Base-by-base conservation (phyloP, 2,888 invertebrate species). In the Danaus chrysippus region DNA sequence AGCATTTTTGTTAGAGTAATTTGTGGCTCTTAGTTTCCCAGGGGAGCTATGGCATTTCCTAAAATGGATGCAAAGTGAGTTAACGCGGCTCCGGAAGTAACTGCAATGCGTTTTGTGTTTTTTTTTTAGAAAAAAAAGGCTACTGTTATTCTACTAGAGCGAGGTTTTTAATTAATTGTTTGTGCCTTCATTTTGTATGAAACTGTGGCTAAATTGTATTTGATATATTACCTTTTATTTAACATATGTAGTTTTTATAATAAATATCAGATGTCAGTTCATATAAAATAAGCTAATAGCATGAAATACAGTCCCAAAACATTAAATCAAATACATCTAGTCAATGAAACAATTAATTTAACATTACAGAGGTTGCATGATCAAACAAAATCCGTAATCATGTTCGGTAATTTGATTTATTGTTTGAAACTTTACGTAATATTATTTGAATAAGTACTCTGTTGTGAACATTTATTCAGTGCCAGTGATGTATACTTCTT, bases 1-100 rank as follows among this genome's bases (percentile, higher is more conserved):
- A 61, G 23, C 46, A 59, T 62, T 66, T 66, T 60, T 17, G 23
- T 54, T 54, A 56, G 56, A 54, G 52, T 62, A 60, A 64, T 62
- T 64, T 66, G 59, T 53, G 59, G 56, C 58, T 55, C 56, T 66
- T 59, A 62, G 58, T 64, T 62, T 60, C 62, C 58, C 59, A 42
- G 15, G 62, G 62, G 66, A 62, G 61, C 64, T 58, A 61, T 60
- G 58, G 60, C 64, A 62, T 64, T 56, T 57, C 55, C 57, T 49
- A 58, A 61, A 58, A 67, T 62, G 56, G 59, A 55, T 59, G 60
- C 60, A 64, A 67, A 66, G 62, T 62, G 66, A 61, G 60, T 67
- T 64, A 61, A 58, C 58, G 56, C 59, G 46, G 43, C 54, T 55
- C 23, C 46, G 54, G 58, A 62, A 66, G 58, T 62, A 58, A 34